phyloP scores from a whole-genome alignment of 2,888 invertebrate genomes.

The Phortica magna region DNA sequence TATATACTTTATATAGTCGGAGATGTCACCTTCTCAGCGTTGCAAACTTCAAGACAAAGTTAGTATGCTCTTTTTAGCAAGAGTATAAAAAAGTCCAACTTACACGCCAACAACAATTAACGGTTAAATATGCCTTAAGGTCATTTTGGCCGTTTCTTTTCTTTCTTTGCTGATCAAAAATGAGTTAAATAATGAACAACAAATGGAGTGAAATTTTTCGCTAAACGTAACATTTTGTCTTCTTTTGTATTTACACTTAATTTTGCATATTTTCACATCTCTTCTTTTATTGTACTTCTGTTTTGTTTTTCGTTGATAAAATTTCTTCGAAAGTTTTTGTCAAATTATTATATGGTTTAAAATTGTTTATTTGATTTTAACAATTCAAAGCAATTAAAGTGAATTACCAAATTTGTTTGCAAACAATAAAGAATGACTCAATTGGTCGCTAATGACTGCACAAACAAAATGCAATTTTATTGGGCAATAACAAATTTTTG shows the following conservation, averaged over 20 bases:
- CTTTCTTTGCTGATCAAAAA: slow-evolving; percentile 4
- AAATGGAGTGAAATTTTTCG: slow-evolving; percentile 20
- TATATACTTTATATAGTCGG: too few relatives aligned
- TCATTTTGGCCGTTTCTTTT: too few relatives aligned
- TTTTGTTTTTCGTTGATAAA: not conserved
- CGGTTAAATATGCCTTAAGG: too few relatives aligned
- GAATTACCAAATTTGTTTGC: slow-evolving; percentile 3
- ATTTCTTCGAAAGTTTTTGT: not conserved
- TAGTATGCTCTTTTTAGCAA: too few relatives aligned
- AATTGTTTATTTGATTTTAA: slow-evolving; percentile 10
- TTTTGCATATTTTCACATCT: too few relatives aligned
- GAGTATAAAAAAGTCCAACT: too few relatives aligned
- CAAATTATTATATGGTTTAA: not conserved
- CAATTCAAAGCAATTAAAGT: slow-evolving; percentile 8
- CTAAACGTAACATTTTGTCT: not conserved
- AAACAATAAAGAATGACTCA: slow-evolving; percentile 22
- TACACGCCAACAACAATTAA: too few relatives aligned
- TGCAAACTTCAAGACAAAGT: too few relatives aligned
- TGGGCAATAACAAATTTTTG: not conserved
- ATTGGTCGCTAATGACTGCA: slow-evolving; percentile 16
- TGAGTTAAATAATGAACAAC: slow-evolving; percentile 20
- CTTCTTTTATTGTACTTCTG: too few relatives aligned
- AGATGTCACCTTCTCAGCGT: too few relatives aligned
- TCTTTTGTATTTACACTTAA: too few relatives aligned
- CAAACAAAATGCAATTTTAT: slow-evolving; percentile 7